Evolutionary conservation across 2,113 vertebrate genomes (phyloP).

Genomic region (Marmota flaviventris): DNA sequence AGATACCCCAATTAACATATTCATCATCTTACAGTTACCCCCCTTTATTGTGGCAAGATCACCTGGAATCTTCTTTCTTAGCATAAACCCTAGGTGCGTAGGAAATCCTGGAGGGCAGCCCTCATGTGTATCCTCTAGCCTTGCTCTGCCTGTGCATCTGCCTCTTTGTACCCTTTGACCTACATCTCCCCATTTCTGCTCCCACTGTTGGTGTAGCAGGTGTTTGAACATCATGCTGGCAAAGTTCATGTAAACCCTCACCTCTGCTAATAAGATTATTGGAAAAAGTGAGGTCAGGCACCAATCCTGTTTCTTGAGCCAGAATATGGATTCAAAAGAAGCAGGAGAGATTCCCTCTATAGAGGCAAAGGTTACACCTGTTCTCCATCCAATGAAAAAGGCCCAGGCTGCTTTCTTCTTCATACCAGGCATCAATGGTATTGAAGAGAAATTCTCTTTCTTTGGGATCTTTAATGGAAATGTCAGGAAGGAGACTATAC

Average conservation of each 20-base stretch:
- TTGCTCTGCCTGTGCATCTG: background rate
- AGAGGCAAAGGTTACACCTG: conserved; percentile 97
- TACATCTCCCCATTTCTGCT: conserved; percentile 86
- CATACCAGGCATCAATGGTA: conserved; percentile 95
- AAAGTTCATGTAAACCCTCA: conserved; percentile 98
- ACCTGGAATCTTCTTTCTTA: no score
- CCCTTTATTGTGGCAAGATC: background rate
- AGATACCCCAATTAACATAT: background rate
- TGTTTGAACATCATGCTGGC: conserved; percentile 99
- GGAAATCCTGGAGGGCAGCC: background rate
- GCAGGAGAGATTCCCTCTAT: conserved; percentile 99
- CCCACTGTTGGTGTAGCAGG: conserved; percentile 92
- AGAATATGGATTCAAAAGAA: conserved; percentile 98
- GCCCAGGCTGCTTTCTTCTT: conserved; percentile 99
- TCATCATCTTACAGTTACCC: background rate
- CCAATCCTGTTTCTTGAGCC: conserved; percentile 98
- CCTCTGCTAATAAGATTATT: conserved; percentile 99
- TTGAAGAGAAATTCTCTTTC: conserved; percentile 98
- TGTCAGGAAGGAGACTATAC: conserved; percentile 98
- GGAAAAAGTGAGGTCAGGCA: conserved; percentile 99
- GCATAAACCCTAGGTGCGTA: background rate
- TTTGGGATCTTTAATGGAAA: conserved; percentile 95
- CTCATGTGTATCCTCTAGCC: no score
- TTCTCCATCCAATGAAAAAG: conserved; percentile 87
- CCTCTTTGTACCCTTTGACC: background rate